Evolutionary conservation across 2,797 vertebrate genomes (phyloP), one percentile per base, ranked within the genome.

Genomic region (Poliocrania exsul): DNA sequence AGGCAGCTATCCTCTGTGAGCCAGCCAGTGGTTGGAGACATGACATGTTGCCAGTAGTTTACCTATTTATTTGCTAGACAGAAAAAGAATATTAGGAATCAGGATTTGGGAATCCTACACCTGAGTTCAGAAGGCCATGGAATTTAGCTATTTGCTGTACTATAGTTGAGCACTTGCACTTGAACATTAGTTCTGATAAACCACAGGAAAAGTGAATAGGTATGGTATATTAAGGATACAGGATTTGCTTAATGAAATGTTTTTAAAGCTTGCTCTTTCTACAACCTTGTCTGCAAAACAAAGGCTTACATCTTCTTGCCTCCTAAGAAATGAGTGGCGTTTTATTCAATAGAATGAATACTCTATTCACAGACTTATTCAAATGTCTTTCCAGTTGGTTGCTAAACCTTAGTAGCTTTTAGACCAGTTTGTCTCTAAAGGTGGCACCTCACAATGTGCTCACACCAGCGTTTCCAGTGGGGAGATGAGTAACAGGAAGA

Each of bases 21-120:
- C 92, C 96, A 96, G 96, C 82, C 96, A 96, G 96, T 96, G 87
- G 96, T 96, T 96, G 96, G 94, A 96, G 96, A 96, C 96, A 96
- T 96, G 96, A 96, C 96, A 96, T 96, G 96, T 96, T 96, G 95
- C 96, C 96, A 96, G 96, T 90, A 95, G 96, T 96, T 96, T 96
- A 96, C 96, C 95, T 96, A 96, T 96, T 96, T 96, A 96, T 96
- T 95, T 95, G 96, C 95, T 96, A 96, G 96, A 96, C 95, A 96
- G 95, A 96, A 96, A 96, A 95, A 96, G 94, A 96, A 94, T 84
- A 96, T 96, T 96, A 96, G 96, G 96, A 96, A 96, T 95, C 96
- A 96, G 80, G 94, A 95, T 94, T 93, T 95, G 96, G 96, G 95
- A 96, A 94, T 90, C 95, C 96, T 95, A 88, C 46, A 73, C 92